phyloP scores from a whole-genome alignment of 2,797 vertebrate genomes.

The Rousettus madagascariensis region DNA sequence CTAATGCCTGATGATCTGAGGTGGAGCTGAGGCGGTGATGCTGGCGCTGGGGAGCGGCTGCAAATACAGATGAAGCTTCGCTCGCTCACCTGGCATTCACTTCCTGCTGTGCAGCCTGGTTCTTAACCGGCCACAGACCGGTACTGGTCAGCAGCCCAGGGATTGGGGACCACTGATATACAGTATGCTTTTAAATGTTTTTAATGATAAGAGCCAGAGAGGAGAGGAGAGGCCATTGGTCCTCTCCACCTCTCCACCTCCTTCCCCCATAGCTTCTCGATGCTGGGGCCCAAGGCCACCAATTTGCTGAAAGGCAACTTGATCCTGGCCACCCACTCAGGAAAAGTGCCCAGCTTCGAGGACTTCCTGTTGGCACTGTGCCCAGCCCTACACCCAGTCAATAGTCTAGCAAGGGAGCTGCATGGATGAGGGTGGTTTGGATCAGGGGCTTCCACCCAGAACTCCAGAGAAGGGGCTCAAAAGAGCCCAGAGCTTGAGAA shows the following conservation, averaged over 20 bases:
- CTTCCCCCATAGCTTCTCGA: background rate
- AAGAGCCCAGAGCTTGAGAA: background rate
- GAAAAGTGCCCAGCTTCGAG: background rate
- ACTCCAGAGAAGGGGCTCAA: background rate
- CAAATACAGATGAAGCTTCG: too few species aligned
- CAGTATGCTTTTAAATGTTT: background rate
- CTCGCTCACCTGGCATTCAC: too few species aligned
- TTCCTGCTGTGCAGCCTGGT: too few species aligned
- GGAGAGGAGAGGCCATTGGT: background rate
- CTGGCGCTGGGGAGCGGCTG: too few species aligned
- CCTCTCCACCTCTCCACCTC: background rate
- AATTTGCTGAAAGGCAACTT: background rate
- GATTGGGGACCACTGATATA: too few species aligned
- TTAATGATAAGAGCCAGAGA: background rate
- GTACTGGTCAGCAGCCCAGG: too few species aligned
- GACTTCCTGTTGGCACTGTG: rapidly evolving
- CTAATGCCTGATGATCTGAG: too few species aligned
- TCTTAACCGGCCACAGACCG: too few species aligned
- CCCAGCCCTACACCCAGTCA: rapidly evolving
- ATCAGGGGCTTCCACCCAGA: background rate
- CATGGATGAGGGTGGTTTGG: background rate
- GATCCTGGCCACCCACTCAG: background rate
- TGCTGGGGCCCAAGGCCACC: background rate
- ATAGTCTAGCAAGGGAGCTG: background rate
- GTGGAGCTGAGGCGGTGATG: too few species aligned